These are phyloP conservation scores for Gymnobelideus leadbeateri DNA, from an alignment of 2,113 vertebrate genomes.

Conservation along the genomic window DNA sequence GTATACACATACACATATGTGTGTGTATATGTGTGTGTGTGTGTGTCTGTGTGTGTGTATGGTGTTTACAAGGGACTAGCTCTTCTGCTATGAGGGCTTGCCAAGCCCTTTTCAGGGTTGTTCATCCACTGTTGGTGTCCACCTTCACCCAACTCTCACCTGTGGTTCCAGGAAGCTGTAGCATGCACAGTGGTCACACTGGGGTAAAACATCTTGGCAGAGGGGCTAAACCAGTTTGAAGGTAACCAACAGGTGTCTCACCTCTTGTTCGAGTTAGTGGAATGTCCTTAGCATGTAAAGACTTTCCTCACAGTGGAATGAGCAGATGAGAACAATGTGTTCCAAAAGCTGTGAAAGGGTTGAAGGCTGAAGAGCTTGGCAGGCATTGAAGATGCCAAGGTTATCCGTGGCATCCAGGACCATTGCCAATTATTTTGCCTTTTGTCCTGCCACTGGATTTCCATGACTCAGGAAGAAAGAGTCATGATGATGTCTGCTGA, in stretches of 20 bases:
- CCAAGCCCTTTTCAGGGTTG: not conserved
- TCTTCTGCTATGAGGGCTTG: not conserved
- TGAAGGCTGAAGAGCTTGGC: not conserved
- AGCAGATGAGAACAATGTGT: not conserved
- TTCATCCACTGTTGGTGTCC: not conserved
- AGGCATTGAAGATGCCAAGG: not conserved
- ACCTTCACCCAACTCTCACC: not conserved
- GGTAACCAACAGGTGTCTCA: not conserved
- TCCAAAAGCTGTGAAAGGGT: not conserved
- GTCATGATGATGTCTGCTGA: not conserved
- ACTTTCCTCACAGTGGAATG: not conserved
- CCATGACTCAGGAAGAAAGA: not conserved
- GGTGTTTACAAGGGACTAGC: too few species aligned
- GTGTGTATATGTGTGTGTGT: too few species aligned
- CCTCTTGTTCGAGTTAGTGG: not conserved
- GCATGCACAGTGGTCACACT: too few species aligned
- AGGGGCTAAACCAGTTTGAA: not conserved
- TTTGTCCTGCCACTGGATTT: not conserved
- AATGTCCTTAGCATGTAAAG: not conserved
- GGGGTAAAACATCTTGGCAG: not conserved
- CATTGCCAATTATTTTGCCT: not conserved
- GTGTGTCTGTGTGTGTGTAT: not conserved
- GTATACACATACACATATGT: too few species aligned
- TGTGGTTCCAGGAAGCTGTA: not conserved
- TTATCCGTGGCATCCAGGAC: not conserved